Evolutionary conservation across 2,888 invertebrate species (phyloP), one percentile per base, ranked within the genome.

Genomic region (Troides oblongomaculatus): DNA sequence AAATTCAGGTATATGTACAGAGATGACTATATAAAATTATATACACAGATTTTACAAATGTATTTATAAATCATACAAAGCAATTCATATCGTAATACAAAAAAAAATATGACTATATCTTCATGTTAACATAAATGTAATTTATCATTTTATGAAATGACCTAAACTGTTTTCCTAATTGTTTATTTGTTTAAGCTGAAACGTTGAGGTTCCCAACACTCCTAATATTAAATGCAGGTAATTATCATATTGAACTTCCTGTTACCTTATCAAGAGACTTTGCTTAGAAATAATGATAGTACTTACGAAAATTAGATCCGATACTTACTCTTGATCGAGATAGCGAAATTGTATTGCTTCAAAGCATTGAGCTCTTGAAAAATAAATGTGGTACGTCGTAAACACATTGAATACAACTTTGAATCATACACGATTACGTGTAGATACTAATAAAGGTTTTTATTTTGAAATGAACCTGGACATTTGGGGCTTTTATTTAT

Each of bases 371-470:
- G 53, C 14, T 53, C 53, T 1, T n/a, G n/a, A n/a, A 8, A 53
- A 53, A 53, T 53, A n/a, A 53, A 53, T 53, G 53, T 18, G n/a
- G 53, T 53, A n/a, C 18, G 14, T 53, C 53, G 53, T 12, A 53
- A 53, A 53, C n/a, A 53, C n/a, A 53, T 53, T 53, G 53, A 53
- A n/a, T 53, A n/a, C 53, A 53, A 7, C n/a, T 53, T n/a, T 53
- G n/a, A n/a, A 53, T 53, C 18, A 12, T 14, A 14, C n/a, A 18
- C 5, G 18, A 53, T 18, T 53, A 53, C n/a, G n/a, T 53, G 8
- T n/a, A n/a, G 6, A 6, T 53, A n/a, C n/a, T 0, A 14, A 10
- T 50, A 50, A 50, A 53, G 5, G 18, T n/a, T 53, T 53, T 53
- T 53, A n/a, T n/a, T 53, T 46, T 46, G 10, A 46, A 46, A 46